Evolutionary conservation across 2,888 invertebrate species (phyloP).

Genomic region (Archaeoteleia sp.): DNA sequence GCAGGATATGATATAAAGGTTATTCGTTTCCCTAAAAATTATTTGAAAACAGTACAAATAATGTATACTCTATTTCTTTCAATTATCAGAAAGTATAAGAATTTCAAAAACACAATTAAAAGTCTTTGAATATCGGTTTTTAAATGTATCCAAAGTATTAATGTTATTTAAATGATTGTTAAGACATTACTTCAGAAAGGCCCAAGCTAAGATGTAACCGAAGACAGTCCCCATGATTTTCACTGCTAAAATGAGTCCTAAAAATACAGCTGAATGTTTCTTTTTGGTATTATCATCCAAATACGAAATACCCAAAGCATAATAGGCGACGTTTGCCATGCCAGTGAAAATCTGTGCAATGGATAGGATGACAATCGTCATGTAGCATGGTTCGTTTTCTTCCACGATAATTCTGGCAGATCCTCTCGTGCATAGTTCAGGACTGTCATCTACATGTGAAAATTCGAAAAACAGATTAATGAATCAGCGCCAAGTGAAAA

Average conservation of each 20-base stretch:
- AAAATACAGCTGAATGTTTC: constrained; percentile 75
- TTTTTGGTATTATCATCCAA: constrained; percentile 79
- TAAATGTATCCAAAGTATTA: too few relatives aligned
- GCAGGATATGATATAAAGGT: too few relatives aligned
- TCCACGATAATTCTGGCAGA: constrained; percentile 56
- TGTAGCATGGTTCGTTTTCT: constrained; percentile 62
- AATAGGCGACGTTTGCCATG: constrained; percentile 76
- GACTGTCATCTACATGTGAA: constrained; percentile 53
- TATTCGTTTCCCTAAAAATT: too few relatives aligned
- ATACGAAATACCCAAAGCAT: constrained; percentile 78
- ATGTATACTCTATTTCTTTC: too few relatives aligned
- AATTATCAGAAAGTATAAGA: too few relatives aligned
- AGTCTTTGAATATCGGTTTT: too few relatives aligned
- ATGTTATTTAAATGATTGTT: constrained; percentile 9
- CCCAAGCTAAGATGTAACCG: constrained; percentile 69
- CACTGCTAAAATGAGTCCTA: constrained; percentile 62
- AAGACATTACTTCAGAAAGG: constrained; percentile 61
- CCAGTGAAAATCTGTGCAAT: constrained; percentile 76
- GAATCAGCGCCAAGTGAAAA: constrained; percentile 11
- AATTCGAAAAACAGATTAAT: background rate
- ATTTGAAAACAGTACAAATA: too few relatives aligned
- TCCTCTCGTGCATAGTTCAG: constrained; percentile 55
- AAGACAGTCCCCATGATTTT: constrained; percentile 64
- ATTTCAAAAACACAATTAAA: too few relatives aligned
- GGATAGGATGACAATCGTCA: constrained; percentile 75